Conservation (phyloP, 2,888 invertebrate species). For the Steromphala cineraria region DNA sequence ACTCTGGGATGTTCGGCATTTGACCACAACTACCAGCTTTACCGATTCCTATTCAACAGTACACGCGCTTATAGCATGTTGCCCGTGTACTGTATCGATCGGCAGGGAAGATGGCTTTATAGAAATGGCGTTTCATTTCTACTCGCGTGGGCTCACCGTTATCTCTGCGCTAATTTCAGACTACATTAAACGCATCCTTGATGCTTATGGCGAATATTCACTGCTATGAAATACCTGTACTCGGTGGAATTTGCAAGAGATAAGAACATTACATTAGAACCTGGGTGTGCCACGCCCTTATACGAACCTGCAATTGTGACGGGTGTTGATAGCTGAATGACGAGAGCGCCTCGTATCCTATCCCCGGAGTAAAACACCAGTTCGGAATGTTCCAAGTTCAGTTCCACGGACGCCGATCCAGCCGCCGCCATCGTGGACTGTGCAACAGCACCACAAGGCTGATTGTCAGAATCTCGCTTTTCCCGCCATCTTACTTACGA, state of each 20-base stretch:
- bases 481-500: conserved; percentile 8
- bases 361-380: conserved; percentile 68
- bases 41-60: too few relatives aligned
- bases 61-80: too few relatives aligned
- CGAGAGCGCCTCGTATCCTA: conserved; percentile 63
- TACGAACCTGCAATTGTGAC: conserved; percentile 68
- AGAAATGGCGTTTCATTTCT: too few relatives aligned
- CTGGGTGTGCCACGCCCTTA: not conserved
- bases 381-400: conserved; percentile 63
- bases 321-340: conserved; percentile 62
- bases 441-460: not conserved
- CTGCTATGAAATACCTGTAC: too few relatives aligned
- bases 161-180: too few relatives aligned
- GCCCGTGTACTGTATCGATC: too few relatives aligned
- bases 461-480: not conserved
- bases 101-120: too few relatives aligned
- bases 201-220: too few relatives aligned
- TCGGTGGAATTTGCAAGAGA: too few relatives aligned
- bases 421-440: conserved; percentile 50
- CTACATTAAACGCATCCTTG: too few relatives aligned
- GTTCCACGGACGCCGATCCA: conserved; percentile 58
- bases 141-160: too few relatives aligned
- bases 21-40: not conserved
- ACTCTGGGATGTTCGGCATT: not conserved
- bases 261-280: too few relatives aligned